phyloP scores from a whole-genome alignment of 2,113 vertebrate species.

The Melanostigma gelatinosum region DNA sequence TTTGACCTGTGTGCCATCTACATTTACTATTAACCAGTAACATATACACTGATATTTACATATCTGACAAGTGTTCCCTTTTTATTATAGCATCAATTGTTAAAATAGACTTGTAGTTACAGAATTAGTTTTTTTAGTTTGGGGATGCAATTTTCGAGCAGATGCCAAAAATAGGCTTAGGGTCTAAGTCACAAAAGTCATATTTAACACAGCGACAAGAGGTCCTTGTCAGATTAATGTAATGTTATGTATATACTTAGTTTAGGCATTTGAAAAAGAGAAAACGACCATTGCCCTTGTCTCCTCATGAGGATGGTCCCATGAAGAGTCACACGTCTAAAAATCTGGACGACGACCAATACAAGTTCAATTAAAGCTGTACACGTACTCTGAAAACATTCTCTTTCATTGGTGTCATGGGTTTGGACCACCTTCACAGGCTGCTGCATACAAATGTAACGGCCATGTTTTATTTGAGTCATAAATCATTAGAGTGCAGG shows the following conservation, averaged over 20 bases:
- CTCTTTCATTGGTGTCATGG: not conserved
- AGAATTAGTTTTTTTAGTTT: too few relatives aligned
- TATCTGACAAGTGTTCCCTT: too few relatives aligned
- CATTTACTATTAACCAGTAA: too few relatives aligned
- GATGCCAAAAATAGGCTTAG: too few relatives aligned
- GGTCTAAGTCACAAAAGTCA: not conserved
- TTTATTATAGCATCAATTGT: too few relatives aligned
- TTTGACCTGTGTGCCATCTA: too few relatives aligned
- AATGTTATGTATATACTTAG: too few relatives aligned
- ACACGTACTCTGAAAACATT: not conserved
- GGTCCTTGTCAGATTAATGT: not conserved
- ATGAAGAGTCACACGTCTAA: not conserved
- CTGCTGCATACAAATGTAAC: constrained; percentile 7
- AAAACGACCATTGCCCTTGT: not conserved
- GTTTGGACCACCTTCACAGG: not conserved
- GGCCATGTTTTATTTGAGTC: not conserved
- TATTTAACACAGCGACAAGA: not conserved
- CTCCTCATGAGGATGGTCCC: not conserved
- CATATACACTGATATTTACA: too few relatives aligned
- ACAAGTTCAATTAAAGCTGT: not conserved
- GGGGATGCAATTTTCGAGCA: too few relatives aligned
- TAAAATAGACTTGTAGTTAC: too few relatives aligned
- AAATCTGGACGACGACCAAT: not conserved
- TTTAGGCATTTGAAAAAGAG: not conserved
- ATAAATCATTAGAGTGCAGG: not conserved